Evolutionary conservation across 2,888 invertebrate species (phyloP), one percentile per base, ranked within the genome.

Genomic region (Acronicta psi): DNA sequence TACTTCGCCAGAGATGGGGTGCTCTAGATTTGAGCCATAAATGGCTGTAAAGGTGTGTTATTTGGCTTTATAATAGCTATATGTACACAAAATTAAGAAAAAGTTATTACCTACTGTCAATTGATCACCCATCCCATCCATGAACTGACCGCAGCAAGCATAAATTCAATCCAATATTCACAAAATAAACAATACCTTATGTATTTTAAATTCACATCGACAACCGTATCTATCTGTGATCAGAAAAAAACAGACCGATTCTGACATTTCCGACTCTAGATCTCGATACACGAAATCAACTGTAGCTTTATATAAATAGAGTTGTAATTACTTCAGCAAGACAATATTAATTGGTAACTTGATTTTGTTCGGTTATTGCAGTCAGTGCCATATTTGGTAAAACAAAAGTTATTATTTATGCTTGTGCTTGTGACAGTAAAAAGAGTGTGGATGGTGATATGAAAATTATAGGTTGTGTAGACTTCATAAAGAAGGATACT

Each of bases 301-400:
- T 16, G 9, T 56, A 29, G 9, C 0, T 0, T 1, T 1, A 0
- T 1, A 0, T 0, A 0, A 0, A 10, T 1, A 45, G 44, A 41
- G 62, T 49, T 3, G 0, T 40, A 38, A n/a, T 29, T 68, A 5
- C 6, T 10, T 23, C 23, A 25, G 13, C 18, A 11, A 10, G 1
- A 1, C 0, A 5, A 13, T 38, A 36, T 51, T 66, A 68, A 67
- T 67, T 67, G 69, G 49, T 18, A 63, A 18, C 13, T 41, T 16
- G 34, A 46, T 49, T 25, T 60, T 47, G 20, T 13, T 16, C 56
- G 45, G 37, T 61, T 58, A 69, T 51, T 68, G 23, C 16, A 25
- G 34, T 5, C 53, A 47, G 69, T 34, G 0, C 69, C 69, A 68
- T 64, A 59, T 68, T 69, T 51, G 68, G 68, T 9, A 9, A 1